Percentiles rank a stretch among this genome's conserved stretches.
Conservation (phyloP, 1,140 invertebrate species). For the Arion vulgaris region DNA sequence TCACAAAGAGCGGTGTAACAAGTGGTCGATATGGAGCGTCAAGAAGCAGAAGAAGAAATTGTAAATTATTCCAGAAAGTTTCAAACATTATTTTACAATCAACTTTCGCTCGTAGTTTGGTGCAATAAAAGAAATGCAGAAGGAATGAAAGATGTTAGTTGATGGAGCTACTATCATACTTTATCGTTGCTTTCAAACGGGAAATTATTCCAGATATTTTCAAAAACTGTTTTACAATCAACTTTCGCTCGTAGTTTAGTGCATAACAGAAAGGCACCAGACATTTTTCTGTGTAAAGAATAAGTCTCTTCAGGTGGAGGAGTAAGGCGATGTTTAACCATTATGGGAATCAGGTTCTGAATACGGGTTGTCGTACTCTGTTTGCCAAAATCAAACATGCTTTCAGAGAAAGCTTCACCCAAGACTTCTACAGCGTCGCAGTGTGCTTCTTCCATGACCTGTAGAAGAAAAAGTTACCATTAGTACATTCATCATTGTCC, state of each 20-base stretch:
- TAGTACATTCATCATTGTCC: background rate
- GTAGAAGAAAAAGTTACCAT: background rate
- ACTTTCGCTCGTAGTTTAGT: slow-evolving; percentile 90
- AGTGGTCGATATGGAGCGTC: too few relatives aligned
- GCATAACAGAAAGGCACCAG: slow-evolving; percentile 96
- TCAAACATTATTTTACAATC: slow-evolving; percentile 90
- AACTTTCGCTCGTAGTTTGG: slow-evolving; percentile 89
- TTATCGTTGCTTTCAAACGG: slow-evolving; percentile 44
- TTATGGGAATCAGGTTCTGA: slow-evolving; percentile 91
- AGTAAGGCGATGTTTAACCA: slow-evolving; percentile 92
- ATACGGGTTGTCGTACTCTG: slow-evolving; percentile 86
- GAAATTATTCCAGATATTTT: slow-evolving; percentile 69
- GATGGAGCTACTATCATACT: too few relatives aligned
- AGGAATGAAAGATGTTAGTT: too few relatives aligned
- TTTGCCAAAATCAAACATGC: slow-evolving; percentile 89
- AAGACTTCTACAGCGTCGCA: slow-evolving; percentile 96
- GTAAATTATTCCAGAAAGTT: slow-evolving; percentile 60
- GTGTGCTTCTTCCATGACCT: slow-evolving; percentile 95
- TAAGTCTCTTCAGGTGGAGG: slow-evolving; percentile 99
- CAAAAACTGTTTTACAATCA: slow-evolving; percentile 89
- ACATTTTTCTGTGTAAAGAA: slow-evolving; percentile 97
- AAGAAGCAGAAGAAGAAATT: too few relatives aligned
- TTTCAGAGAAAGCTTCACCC: slow-evolving; percentile 88
- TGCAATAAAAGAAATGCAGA: slow-evolving; percentile 93
- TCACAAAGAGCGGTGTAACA: too few relatives aligned